Base-by-base conservation (phyloP, 2,888 invertebrate genomes). In the Argynnis bischoffii region DNA sequence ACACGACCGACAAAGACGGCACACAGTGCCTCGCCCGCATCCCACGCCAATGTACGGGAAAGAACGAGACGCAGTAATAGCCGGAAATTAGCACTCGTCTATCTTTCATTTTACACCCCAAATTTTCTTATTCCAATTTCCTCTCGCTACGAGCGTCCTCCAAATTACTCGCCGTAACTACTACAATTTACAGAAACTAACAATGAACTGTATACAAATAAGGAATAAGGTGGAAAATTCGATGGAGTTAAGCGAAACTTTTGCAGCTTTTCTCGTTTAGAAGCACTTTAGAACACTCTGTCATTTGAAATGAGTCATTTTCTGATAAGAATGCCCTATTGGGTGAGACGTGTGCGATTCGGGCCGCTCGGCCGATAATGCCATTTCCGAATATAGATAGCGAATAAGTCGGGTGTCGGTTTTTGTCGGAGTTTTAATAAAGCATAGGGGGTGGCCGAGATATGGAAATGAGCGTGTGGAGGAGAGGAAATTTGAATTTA, bases 81-180 rank as follows among this genome's bases (percentile, higher is more conserved):
- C 94, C 94, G 94, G 95, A 95, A 95, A 95, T 95, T 95, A 95
- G 94, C 92, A 94, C 94, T 94, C 94, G 94, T 94, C 95, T 95
- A 95, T 95, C 95, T 95, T 95, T 94, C 95, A 95, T 95, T 95
- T 95, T 95, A 95, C 95, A 94, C 94, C 94, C 94, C 94, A 94
- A 95, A 95, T 95, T 95, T 95, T 95, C 95, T 95, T 95, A 95
- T 95, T 95, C 95, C 95, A 95, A 95, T 95, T 95, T 95, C 95
- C 93, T 89, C 85, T 88, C 78, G 83, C 87, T 83, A 86, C 88
- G 85, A 87, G 84, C 83, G 80, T 74, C 74, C 75, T 78, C 82
- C 81, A 84, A 86, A 84, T 84, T 77, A 80, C 78, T 76, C 76
- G 83, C 74, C 86, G 73, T 82, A 88, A 87, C 82, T 79, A 76